Evolutionary conservation across 2,797 vertebrate species (phyloP).

Genomic region (Thunnus albacares): DNA sequence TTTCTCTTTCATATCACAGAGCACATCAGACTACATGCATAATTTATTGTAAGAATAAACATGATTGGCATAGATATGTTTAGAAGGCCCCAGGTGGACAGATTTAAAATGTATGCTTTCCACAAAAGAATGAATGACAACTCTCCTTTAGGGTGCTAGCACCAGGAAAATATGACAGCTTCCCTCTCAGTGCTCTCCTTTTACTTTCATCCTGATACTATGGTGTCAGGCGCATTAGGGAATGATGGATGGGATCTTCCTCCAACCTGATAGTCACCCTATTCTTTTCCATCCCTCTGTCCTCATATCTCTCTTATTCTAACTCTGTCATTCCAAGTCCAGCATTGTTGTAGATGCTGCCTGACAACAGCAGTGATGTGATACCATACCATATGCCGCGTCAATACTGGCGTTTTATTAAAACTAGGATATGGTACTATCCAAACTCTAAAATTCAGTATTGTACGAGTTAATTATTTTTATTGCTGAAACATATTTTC

Average conservation of each 20-base stretch:
- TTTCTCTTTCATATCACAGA: not conserved
- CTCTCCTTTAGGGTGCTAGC: not conserved
- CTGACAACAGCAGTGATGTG: not conserved
- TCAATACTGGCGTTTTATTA: not conserved
- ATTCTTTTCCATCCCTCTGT: not conserved
- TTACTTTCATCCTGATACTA: conserved; percentile 2
- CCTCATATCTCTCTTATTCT: not conserved
- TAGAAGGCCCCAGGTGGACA: not conserved
- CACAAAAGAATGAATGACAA: not conserved
- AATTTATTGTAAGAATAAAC: not conserved
- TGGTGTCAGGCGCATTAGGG: not conserved
- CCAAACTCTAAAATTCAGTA: too few relatives aligned
- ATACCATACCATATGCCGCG: not conserved
- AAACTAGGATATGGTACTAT: not conserved
- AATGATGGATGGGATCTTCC: conserved; percentile 8
- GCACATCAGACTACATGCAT: not conserved
- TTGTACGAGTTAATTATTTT: too few relatives aligned
- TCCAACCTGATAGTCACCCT: not conserved
- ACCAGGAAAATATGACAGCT: conserved; percentile 7
- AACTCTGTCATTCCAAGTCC: not conserved
- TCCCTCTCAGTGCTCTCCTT: not conserved
- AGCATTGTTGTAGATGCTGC: not conserved
- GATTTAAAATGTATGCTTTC: not conserved
- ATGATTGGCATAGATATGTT: conserved; percentile 7
- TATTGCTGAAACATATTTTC: too few relatives aligned